A percentile compares a stretch with the other conserved stretches of the same genome.
phyloP scores from a whole-genome alignment of 2,888 invertebrate genomes.

The Caenorhabditis macrosperma region DNA sequence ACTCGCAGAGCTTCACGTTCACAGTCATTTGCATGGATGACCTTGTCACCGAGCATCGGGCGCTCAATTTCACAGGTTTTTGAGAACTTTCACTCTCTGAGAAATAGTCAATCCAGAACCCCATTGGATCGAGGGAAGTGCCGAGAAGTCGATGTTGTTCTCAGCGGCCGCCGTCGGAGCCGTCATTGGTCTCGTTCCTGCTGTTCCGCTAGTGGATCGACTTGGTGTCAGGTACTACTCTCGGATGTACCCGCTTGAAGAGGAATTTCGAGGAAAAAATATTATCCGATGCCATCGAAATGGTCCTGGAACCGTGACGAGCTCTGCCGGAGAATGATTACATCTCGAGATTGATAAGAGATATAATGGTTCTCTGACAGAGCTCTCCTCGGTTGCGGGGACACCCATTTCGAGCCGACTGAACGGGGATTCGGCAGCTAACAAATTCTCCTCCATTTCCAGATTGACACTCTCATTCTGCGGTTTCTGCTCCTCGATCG shows the following conservation, averaged over 20 bases:
- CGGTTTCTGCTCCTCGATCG: conserved; percentile 38
- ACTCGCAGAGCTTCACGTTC: conserved; percentile 50
- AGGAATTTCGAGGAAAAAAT: no score
- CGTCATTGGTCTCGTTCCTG: conserved; percentile 40
- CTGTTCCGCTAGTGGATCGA: conserved; percentile 26
- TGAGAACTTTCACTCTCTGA: neutral
- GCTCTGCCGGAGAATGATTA: no score
- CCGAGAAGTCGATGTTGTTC: conserved; percentile 42
- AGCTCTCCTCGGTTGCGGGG: no score
- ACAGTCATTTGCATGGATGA: conserved; percentile 59
- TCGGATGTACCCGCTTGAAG: no score
- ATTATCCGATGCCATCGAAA: no score
- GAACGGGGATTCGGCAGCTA: no score
- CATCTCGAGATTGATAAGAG: no score
- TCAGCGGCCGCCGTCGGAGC: conserved; percentile 48
- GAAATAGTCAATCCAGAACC: conserved; percentile 9
- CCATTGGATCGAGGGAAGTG: conserved; percentile 52
- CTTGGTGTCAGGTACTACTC: conserved; percentile 33
- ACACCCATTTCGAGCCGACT: no score
- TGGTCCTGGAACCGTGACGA: no score
- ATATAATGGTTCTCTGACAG: no score
- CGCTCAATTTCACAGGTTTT: conserved; percentile 22
- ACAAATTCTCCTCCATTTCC: neutral
- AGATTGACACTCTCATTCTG: conserved; percentile 42
- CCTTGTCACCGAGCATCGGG: conserved; percentile 21